Evolutionary conservation across 2,113 vertebrate species (phyloP), one percentile per base, ranked within the genome.

Genomic region (Ceuthmochares aereus): DNA sequence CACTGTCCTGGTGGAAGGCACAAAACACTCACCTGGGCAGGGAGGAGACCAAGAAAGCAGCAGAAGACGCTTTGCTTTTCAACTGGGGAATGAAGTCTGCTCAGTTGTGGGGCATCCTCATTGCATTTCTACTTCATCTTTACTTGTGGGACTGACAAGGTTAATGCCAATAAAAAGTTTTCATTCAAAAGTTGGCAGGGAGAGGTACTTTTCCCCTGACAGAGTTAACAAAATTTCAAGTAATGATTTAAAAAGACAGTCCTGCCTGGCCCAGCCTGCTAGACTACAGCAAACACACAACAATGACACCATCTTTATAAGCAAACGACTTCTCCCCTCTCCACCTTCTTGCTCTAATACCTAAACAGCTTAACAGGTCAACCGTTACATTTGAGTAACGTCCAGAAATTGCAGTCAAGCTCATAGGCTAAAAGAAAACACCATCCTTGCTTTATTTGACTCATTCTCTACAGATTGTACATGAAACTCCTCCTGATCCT

Each of bases 221-320:
- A 95, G 80, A 88, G 68, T 63, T 67, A 88, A 83, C 79, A 6
- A 77, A 94, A 88, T 90, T 90, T 96, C 52, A 67, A 83, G 12
- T 81, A 92, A 32, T 87, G 80, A 68, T 88, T 95, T 81, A 12
- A 89, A 91, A 84, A 64, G 12, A 75, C 73, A 87, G 64, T 63
- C 34, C 76, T 81, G 60, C 64, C 91, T 90, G 37, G 68, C 64
- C 76, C 43, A 72, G 72, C 83, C 68, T 86, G 85, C 95, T 86
- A 34, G 56, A 37, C 80, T 87, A 80, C 72, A 74, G 27, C 67
- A 82, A 58, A 34, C 2, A 10, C 8, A 18, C 27, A 90, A 43
- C 72, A 49, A 51, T 16, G 55, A 87, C 34, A 70, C 9, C 1
- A 2, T 34, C 12, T 77, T 87, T 49, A 32, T 17, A 67, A 32